Percentiles rank a stretch among this genome's conserved stretches.
Conservation (phyloP, 2,888 invertebrate genomes). For the Melanargia galathea region DNA sequence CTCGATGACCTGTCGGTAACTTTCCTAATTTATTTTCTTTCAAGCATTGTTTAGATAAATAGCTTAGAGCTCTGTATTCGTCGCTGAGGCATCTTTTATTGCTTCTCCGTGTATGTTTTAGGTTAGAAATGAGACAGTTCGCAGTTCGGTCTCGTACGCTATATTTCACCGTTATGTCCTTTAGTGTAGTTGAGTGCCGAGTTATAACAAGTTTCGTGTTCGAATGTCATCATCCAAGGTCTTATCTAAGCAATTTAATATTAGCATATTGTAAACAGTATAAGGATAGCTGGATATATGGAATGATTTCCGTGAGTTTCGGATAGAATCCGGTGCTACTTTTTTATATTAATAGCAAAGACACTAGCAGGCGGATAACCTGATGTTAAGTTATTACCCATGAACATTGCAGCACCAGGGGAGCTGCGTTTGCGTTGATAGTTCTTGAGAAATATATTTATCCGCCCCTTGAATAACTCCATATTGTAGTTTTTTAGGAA, state of each 20-base stretch:
- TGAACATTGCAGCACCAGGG: too few relatives aligned
- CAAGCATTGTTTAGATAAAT: conserved; percentile 1
- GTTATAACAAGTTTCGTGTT: conserved; percentile 18
- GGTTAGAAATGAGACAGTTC: conserved; percentile 12
- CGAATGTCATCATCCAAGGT: conserved; percentile 21
- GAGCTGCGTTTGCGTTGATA: too few relatives aligned
- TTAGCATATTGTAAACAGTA: conserved; percentile 4
- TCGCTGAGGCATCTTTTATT: conserved; percentile 8
- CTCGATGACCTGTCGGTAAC: too few relatives aligned
- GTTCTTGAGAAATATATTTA: too few relatives aligned
- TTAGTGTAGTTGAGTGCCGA: conserved; percentile 9
- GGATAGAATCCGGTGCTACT: neutral
- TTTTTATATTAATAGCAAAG: too few relatives aligned
- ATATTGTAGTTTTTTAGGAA: too few relatives aligned
- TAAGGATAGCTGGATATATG: neutral
- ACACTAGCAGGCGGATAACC: too few relatives aligned
- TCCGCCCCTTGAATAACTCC: too few relatives aligned
- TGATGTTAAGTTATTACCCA: too few relatives aligned
- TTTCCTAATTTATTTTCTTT: neutral
- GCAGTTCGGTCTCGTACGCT: conserved; percentile 13
- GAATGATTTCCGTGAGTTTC: neutral
- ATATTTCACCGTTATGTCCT: conserved; percentile 24
- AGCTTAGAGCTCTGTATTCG: neutral
- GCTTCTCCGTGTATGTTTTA: conserved; percentile 14
- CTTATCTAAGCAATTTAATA: conserved; percentile 3